Conservation (phyloP, 2,113 vertebrate genomes). For the Xyrauchen texanus region DNA sequence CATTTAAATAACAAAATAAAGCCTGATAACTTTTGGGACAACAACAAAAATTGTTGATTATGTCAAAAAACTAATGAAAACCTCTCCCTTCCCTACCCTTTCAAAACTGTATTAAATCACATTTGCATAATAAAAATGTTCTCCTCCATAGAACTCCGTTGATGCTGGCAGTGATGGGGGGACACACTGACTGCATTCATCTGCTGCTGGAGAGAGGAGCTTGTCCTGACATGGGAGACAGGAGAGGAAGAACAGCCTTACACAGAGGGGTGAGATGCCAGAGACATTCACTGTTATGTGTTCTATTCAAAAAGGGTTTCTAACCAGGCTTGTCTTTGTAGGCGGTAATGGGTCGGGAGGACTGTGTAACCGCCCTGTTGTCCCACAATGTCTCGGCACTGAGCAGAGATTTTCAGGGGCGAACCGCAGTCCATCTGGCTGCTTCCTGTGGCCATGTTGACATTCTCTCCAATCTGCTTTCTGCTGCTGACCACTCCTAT, state of each 20-base stretch:
- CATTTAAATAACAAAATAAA: no score
- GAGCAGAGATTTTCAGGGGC: slow-evolving; percentile 89
- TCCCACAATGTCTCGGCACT: slow-evolving; percentile 89
- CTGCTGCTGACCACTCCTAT: slow-evolving; percentile 84
- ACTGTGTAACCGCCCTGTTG: slow-evolving; percentile 87
- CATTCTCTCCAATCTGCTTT: slow-evolving; percentile 82
- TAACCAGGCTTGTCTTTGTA: slow-evolving; percentile 54
- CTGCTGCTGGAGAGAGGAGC: slow-evolving; percentile 93
- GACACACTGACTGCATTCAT: slow-evolving; percentile 90
- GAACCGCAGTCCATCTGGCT: slow-evolving; percentile 88
- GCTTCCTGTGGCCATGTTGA: slow-evolving; percentile 86
- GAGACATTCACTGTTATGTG: background rate
- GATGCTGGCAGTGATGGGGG: slow-evolving; percentile 90
- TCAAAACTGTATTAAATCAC: background rate
- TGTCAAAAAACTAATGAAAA: no score
- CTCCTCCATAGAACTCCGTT: slow-evolving; percentile 81
- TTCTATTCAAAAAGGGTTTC: background rate
- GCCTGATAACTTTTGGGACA: no score
- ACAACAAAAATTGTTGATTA: no score
- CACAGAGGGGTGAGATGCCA: slow-evolving; percentile 85
- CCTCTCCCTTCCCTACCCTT: no score
- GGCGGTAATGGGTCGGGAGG: slow-evolving; percentile 88
- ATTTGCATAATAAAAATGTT: background rate
- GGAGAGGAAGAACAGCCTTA: slow-evolving; percentile 87
- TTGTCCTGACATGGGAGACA: slow-evolving; percentile 84